Percentiles rank a stretch among this genome's conserved stretches.
phyloP scores from a whole-genome alignment of 1,140 invertebrate genomes.

The Trypoxylus dichotomus region DNA sequence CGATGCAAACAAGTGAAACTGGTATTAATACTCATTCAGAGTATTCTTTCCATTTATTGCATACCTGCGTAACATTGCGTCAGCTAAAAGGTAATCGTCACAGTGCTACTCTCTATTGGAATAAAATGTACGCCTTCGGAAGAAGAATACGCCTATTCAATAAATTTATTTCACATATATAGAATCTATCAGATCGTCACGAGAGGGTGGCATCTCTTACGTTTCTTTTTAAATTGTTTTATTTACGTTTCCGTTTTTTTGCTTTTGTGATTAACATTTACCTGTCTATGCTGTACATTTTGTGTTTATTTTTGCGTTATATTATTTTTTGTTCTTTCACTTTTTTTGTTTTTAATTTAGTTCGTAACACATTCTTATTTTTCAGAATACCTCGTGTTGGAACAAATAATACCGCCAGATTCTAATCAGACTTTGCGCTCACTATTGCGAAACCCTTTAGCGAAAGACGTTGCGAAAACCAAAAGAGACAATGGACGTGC shows the following conservation, averaged over 20 bases:
- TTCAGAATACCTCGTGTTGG: constrained; percentile 51
- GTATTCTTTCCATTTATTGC: too few species aligned
- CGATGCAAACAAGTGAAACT: too few species aligned
- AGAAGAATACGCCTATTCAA: too few species aligned
- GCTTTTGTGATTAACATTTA: constrained; percentile 19
- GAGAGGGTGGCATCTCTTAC: neutral
- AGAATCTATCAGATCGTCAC: neutral
- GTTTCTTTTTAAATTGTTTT: neutral
- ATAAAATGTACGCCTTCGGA: too few species aligned
- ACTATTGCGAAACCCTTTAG: constrained; percentile 35
- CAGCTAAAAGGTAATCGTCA: too few species aligned
- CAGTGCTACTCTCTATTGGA: too few species aligned
- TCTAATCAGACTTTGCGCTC: constrained; percentile 37
- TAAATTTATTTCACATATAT: neutral
- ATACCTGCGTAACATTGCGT: too few species aligned
- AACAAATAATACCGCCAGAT: constrained; percentile 46
- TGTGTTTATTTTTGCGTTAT: constrained; percentile 6
- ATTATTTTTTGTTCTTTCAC: neutral
- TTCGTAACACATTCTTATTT: constrained; percentile 26
- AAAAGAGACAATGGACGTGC: constrained; percentile 24
- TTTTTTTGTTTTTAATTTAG: constrained; percentile 16
- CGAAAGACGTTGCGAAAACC: neutral
- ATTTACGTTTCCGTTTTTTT: neutral
- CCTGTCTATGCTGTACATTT: constrained; percentile 9
- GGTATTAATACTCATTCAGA: too few species aligned